These are phyloP conservation scores for Gnathonemus echidnorhynchus DNA, from an alignment of 2,113 vertebrate genomes.

Conservation along the genomic window DNA sequence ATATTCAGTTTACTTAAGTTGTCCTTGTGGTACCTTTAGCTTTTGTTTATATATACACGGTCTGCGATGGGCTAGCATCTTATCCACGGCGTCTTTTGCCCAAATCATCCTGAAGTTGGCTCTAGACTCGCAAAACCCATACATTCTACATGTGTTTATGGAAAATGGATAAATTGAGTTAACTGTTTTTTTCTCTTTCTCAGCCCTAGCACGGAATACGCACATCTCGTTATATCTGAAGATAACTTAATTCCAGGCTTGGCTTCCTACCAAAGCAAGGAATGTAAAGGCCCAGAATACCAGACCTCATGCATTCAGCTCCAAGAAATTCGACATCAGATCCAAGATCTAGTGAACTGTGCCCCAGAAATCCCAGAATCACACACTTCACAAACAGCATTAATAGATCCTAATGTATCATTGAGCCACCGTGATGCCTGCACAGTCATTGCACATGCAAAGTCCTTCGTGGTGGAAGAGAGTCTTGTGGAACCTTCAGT, in stretches of 20 bases:
- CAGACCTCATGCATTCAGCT: background rate
- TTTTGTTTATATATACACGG: background rate
- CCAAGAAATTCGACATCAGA: background rate
- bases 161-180: background rate
- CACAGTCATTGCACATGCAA: background rate
- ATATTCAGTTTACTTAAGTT: background rate
- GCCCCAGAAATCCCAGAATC: conserved; percentile 8
- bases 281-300: conserved; percentile 25
- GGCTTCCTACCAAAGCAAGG: background rate
- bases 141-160: background rate
- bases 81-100: background rate
- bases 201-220: background rate
- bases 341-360: conserved; percentile 27
- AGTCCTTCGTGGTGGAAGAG: conserved; percentile 16
- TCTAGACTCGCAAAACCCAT: background rate
- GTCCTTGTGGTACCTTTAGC: background rate
- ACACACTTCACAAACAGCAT: background rate
- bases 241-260: background rate
- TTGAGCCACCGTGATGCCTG: conserved; percentile 27
- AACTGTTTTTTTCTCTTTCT: background rate
- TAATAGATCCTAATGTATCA: background rate
- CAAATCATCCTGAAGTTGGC: background rate
- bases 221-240: background rate
- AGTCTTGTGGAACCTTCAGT: conserved; percentile 20
- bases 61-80: background rate